These are phyloP conservation scores for Luffia ferchaultella DNA, from an alignment of 2,888 invertebrate genomes.

Conservation along the genomic window DNA sequence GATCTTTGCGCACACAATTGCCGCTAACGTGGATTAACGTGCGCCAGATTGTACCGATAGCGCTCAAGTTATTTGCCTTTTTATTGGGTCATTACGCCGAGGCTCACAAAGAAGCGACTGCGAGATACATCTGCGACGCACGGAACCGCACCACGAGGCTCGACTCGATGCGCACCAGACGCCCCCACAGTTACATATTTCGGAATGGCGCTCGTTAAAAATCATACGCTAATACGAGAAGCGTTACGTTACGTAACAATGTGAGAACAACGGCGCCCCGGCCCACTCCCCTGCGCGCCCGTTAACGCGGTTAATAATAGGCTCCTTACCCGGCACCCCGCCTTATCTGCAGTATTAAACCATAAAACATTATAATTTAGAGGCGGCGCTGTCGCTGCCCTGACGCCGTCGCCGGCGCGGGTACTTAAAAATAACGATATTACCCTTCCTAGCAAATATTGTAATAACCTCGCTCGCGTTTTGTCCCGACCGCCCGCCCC, in stretches of 20 bases:
- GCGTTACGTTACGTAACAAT: constrained; percentile 2
- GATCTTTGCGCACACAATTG: constrained; percentile 22
- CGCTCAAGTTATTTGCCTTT: constrained; percentile 39
- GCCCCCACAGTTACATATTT: constrained; percentile 39
- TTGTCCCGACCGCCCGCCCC: constrained; percentile 10
- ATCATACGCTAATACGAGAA: constrained; percentile 27
- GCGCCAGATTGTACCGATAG: constrained; percentile 10
- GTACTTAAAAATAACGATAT: constrained; percentile 66
- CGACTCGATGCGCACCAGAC: background rate
- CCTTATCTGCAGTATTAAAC: constrained; percentile 66
- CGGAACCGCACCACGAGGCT: background rate
- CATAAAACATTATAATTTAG: constrained; percentile 67
- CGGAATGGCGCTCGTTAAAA: constrained; percentile 36
- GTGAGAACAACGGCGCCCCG: constrained; percentile 7
- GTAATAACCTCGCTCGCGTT: constrained; percentile 40
- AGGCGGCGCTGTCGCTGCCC: constrained; percentile 41
- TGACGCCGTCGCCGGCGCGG: constrained; percentile 40
- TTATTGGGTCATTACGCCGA: constrained; percentile 32
- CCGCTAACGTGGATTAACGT: constrained; percentile 9
- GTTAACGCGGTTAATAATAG: constrained; percentile 60
- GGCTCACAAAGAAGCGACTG: constrained; percentile 18
- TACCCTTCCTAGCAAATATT: constrained; percentile 52
- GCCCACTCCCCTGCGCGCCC: constrained; percentile 23
- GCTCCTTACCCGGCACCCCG: constrained; percentile 44
- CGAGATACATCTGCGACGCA: constrained; percentile 2